Evolutionary conservation across 2,113 vertebrate genomes (phyloP), one percentile per base, ranked within the genome.

Genomic region (Hemicordylus capensis): DNA sequence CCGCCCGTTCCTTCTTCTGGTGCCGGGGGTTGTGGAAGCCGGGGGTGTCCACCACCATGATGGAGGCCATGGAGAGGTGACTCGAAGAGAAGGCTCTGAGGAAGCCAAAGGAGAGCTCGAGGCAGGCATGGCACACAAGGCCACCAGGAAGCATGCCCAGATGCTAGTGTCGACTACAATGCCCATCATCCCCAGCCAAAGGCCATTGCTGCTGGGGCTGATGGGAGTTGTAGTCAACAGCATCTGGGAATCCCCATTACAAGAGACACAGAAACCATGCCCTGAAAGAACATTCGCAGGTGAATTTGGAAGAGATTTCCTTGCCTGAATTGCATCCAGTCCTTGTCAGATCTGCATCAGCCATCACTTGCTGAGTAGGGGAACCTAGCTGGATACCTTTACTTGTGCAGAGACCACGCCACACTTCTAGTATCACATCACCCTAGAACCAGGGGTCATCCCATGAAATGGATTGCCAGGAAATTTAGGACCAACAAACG

Each of bases 21-120:
- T 98, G 97, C 69, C 98, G 94, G 0, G 98, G 99, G 94, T 97
- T 99, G 81, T 97, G 97, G 44, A 98, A 96, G 81, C 99, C 98
- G 0, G 98, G 98, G 0, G 95, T 93, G 94, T 99, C 99, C 85
- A 99, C 97, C 91, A 99, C 96, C n/a, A 96, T 93, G n/a, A 99
- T 97, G 4, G 98, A 99, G 46, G 97, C 98, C 76, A 97, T 75
- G 14, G 97, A 97, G 82, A 99, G 96, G 91, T 98, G 97, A 76
- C 96, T 96, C 28, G 97, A 97, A 72, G 97, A 97, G 93, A 99
- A 96, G 4, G 98, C 97, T 92, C 98, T 99, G 92, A 19, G 22
- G 4, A 54, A 42, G 87, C 26, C 63, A 17, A 0, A 4, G 0
- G 26, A 70, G 15, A 34, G 19, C 4, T 0, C 1, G 1, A 3